phyloP scores from a whole-genome alignment of 2,888 invertebrate genomes.

The Trissolcus brochymenae region DNA sequence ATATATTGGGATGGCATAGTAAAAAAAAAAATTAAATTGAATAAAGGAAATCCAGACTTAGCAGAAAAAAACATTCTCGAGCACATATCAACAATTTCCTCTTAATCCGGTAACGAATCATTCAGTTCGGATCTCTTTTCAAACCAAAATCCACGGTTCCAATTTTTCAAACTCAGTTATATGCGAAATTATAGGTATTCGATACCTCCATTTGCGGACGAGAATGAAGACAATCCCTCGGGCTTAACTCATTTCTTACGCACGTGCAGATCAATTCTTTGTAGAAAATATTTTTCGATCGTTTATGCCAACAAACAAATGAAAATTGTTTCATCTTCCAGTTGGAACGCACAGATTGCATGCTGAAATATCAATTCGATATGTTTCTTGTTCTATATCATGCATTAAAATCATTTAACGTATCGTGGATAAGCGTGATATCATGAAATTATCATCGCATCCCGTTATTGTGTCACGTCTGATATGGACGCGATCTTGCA shows the following conservation, averaged over 20 bases:
- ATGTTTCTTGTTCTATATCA: background rate
- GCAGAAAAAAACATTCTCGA: slow-evolving; percentile 1
- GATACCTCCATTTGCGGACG: slow-evolving; percentile 15
- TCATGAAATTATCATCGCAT: slow-evolving; percentile 51
- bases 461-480: slow-evolving; percentile 35
- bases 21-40: slow-evolving; percentile 1
- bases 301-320: slow-evolving; percentile 38
- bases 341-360: slow-evolving; percentile 8
- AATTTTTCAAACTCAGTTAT: slow-evolving; percentile 30
- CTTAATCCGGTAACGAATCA: slow-evolving; percentile 12
- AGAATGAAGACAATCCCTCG: slow-evolving; percentile 33
- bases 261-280: slow-evolving; percentile 19
- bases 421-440: slow-evolving; percentile 38
- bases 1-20: too few relatives aligned
- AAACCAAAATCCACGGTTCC: slow-evolving; percentile 18
- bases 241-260: slow-evolving; percentile 36
- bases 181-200: slow-evolving; percentile 34
- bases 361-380: too few relatives aligned
- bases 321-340: slow-evolving; percentile 18
- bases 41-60: slow-evolving; percentile 6
- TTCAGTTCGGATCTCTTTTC: slow-evolving; percentile 1
- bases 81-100: slow-evolving; percentile 10
- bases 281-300: slow-evolving; percentile 18
- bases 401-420: slow-evolving; percentile 49
- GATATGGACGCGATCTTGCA: slow-evolving; percentile 31